A percentile compares a stretch with the other conserved stretches of the same genome.
phyloP scores from a whole-genome alignment of 2,888 invertebrate genomes.

The Chymomyza procnemis region DNA sequence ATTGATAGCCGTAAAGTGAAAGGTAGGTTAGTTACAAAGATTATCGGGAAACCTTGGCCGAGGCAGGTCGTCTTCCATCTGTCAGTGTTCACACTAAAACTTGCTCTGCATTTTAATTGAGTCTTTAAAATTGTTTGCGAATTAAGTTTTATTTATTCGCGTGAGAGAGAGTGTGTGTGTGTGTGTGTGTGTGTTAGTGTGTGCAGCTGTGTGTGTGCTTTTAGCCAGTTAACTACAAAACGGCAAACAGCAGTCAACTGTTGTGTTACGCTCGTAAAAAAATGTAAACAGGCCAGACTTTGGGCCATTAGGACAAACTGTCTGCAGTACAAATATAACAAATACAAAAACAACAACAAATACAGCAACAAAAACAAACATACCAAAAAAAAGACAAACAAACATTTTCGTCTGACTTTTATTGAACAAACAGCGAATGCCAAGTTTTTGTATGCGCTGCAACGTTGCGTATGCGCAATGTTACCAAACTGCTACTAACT shows the following conservation, averaged over 20 bases:
- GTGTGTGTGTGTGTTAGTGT: neutral
- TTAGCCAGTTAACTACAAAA: neutral
- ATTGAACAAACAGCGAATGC: constrained; percentile 63
- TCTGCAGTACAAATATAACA: neutral
- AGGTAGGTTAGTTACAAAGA: neutral
- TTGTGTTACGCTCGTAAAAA: neutral
- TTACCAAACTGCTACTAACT: neutral
- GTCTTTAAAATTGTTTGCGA: constrained; percentile 36
- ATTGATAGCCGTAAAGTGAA: neutral
- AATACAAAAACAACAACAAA: neutral
- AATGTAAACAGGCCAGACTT: neutral
- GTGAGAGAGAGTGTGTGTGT: neutral
- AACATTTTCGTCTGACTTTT: constrained; percentile 41
- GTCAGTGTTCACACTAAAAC: constrained; percentile 62
- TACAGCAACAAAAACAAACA: neutral
- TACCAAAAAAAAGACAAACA: neutral
- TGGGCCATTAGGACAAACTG: neutral
- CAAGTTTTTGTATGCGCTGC: constrained; percentile 32
- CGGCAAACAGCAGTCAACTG: neutral
- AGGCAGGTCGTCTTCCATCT: constrained; percentile 39
- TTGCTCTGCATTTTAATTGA: constrained; percentile 62
- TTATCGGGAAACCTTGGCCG: neutral
- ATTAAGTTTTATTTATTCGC: constrained; percentile 40
- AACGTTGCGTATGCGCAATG: constrained; percentile 67
- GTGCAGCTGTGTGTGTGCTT: neutral